Base-by-base conservation (phyloP, 2,888 invertebrate species). In the Bellardia bayeri region DNA sequence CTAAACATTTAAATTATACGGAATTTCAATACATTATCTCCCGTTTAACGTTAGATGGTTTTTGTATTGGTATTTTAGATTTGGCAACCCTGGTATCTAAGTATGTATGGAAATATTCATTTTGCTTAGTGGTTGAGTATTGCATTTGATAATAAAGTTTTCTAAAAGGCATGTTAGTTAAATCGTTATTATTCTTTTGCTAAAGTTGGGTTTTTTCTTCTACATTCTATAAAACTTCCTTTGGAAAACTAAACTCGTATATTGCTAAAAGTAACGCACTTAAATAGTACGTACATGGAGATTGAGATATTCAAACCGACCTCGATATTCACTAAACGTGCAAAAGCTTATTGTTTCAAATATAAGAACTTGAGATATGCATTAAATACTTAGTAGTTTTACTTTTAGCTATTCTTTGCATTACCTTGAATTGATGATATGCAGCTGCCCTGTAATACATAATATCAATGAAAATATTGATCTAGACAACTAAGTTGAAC, bases 111-210 rank as follows among this genome's bases (percentile, higher is more conserved):
- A 61, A 79, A 51, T 40, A 76, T 69, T 69, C 16, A 69, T 51
- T 61, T 76, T 51, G 51, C 71, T 83, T 71, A 76, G 69, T 76
- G 76, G 63, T 76, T 83, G 5, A 42, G 66, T 40, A 30, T 37
- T 51, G 45, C 45, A 37, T 58, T 58, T 49, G 76, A 37, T 69
- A 42, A 71, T 69, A 76, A 83, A 83, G 82, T 76, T 76, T 63
- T 33, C 37, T 40, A 75, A 63, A 82, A 54, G 69, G 69, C 76
- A 83, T 83, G 68, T 76, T 3, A 83, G 69, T 56, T 71, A 83
- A 83, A 76, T 63, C 33, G 51, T 76, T 69, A 51, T 82, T 61
- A 33, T 63, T 42, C 61, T 61, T 75, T 76, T 16, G 11, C 30
- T 33, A 40, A 76, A 76, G 61, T 76, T 69, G 42, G 33, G 7